Evolutionary conservation across 2,113 vertebrate species (phyloP).

Genomic region (Chroicocephalus ridibundus): DNA sequence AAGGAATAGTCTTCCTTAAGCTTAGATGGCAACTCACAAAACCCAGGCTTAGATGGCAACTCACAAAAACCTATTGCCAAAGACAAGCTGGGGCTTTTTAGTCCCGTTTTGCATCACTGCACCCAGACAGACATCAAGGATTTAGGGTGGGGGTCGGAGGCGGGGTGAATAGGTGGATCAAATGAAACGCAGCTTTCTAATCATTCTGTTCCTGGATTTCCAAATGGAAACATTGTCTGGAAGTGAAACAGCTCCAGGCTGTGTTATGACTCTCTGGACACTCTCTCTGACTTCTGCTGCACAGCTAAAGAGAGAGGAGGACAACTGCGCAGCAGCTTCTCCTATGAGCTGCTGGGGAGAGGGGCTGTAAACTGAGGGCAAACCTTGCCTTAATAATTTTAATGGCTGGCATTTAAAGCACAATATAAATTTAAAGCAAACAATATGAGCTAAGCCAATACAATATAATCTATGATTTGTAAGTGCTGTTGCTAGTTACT

Average conservation of each 20-base stretch:
- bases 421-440: slow-evolving; percentile 57
- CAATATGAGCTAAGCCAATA: slow-evolving; percentile 41
- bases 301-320: background rate
- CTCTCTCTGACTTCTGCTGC: background rate
- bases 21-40: background rate
- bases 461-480: slow-evolving; percentile 47
- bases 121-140: background rate
- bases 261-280: background rate
- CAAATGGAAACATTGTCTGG: background rate
- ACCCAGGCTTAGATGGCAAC: background rate
- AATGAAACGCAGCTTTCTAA: background rate
- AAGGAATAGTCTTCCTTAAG: background rate
- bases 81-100: background rate
- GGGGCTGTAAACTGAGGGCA: slow-evolving; percentile 32
- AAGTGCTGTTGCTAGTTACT: slow-evolving; percentile 57
- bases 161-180: background rate
- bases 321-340: background rate
- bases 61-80: background rate
- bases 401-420: slow-evolving; percentile 49
- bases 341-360: background rate
- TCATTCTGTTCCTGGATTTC: background rate
- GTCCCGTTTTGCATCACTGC: background rate
- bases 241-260: background rate
- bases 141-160: background rate
- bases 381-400: slow-evolving; percentile 42